Evolutionary conservation across 2,113 vertebrate genomes (phyloP), one percentile per base, ranked within the genome.

Genomic region (Malurus melanocephalus): DNA sequence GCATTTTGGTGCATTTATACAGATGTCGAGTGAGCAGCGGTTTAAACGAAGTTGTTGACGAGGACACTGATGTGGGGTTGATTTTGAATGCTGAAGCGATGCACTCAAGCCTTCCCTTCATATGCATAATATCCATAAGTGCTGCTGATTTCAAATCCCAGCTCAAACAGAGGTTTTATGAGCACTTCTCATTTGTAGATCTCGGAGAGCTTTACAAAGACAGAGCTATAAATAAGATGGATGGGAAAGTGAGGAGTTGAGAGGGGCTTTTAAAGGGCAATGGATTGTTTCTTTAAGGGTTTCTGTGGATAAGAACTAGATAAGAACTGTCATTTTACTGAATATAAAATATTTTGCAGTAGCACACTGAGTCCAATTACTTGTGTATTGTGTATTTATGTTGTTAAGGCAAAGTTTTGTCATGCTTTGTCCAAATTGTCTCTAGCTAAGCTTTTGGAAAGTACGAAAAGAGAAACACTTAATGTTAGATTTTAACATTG

Each of bases 201-300:
- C 64, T 55, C 55, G 35, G 42, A 90, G 73, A 1, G 26, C 49
- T 91, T 74, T 38, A 89, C 80, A 88, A 91, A 94, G 85, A 89
- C 64, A 61, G 73, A 67, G 77, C 88, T 95, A 71, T 93, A 83
- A 94, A 88, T 93, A 94, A 90, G 85, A 89, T 67, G 55, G 84
- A 84, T 85, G 59, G 67, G 79, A 69, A 72, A 87, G 42, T 13
- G 75, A 82, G 61, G 85, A n/a, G 38, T 32, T 55, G 79, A 84
- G 26, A 59, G 57, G 49, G 69, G 61, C 49, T 86, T 91, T 86
- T 78, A 71, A 81, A 91, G 56, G 52, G 57, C 38, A 13, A 30
- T 71, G 26, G 46, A n/a, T 75, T 90, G 78, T 88, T 94, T 87
- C 77, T 86, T 75, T 67, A 75, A 75, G 49, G 42, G 49, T 67